phyloP scores from a whole-genome alignment of 1,140 invertebrate genomes.

The Drosophila lacertosa region DNA sequence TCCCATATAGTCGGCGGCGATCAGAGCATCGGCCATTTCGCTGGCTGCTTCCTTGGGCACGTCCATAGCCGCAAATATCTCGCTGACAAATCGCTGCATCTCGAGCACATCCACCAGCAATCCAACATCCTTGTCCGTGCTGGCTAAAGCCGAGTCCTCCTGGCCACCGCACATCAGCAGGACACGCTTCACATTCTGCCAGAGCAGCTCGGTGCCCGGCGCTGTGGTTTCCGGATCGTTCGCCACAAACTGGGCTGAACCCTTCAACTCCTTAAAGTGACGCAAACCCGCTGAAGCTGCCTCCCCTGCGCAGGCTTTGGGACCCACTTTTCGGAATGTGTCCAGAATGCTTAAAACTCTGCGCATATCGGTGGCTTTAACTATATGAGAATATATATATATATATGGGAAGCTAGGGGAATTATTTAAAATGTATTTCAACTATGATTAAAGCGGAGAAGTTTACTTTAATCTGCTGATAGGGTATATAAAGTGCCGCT shows the following conservation, averaged over 20 bases:
- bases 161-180: slow-evolving; percentile 20
- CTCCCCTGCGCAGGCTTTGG: not conserved
- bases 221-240: no score
- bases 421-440: not conserved
- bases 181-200: slow-evolving; percentile 46
- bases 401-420: not conserved
- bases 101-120: slow-evolving; percentile 37
- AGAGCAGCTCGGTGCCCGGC: not conserved
- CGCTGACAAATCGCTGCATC: slow-evolving; percentile 46
- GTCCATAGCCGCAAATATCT: slow-evolving; percentile 47
- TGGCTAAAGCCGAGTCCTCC: not conserved
- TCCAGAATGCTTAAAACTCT: slow-evolving; percentile 27
- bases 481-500: no score
- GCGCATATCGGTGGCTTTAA: slow-evolving; percentile 30
- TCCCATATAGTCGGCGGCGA: slow-evolving; percentile 92
- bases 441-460: not conserved
- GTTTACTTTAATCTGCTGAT: not conserved
- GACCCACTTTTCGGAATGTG: slow-evolving; percentile 23
- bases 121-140: not conserved
- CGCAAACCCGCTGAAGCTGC: not conserved
- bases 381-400: not conserved
- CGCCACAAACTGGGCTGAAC: not conserved
- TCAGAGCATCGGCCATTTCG: slow-evolving; percentile 89
- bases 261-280: not conserved
- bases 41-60: slow-evolving; percentile 85